These are phyloP conservation scores for Cancer borealis DNA, from an alignment of 2,888 invertebrate genomes.

Conservation along the genomic window DNA sequence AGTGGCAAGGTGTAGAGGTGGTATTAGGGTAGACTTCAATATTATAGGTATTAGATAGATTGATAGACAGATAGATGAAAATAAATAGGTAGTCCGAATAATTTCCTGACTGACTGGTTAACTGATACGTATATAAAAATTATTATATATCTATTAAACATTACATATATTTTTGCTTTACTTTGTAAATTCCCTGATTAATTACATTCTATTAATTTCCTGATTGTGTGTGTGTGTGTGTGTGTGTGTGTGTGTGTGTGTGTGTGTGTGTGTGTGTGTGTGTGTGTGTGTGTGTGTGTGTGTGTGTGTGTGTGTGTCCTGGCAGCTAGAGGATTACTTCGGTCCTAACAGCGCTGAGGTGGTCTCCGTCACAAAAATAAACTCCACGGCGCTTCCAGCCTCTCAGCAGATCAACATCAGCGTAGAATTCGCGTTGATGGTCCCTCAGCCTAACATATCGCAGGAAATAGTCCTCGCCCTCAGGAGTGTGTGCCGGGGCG, in stretches of 20 bases:
- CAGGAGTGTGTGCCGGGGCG: slow-evolving; percentile 13
- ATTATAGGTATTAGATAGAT: neutral
- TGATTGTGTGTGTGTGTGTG: neutral
- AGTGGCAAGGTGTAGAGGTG: neutral
- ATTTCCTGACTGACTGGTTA: too few relatives aligned
- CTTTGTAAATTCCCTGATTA: too few relatives aligned
- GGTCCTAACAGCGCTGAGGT: slow-evolving; percentile 43
- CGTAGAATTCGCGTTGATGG: slow-evolving; percentile 31
- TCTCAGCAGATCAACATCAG: neutral
- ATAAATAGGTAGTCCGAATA: neutral
- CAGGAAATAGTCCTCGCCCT: slow-evolving; percentile 30
- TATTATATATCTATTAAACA: too few relatives aligned
- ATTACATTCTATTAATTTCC: neutral
- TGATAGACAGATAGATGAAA: neutral
- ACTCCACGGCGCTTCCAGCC: neutral
- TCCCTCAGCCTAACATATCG: slow-evolving; percentile 10
- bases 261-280: too few relatives aligned
- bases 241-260: neutral
- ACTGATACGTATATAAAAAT: too few relatives aligned
- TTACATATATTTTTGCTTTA: too few relatives aligned
- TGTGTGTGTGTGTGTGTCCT: neutral
- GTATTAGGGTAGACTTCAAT: neutral
- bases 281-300: neutral
- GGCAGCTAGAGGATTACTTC: slow-evolving; percentile 50
- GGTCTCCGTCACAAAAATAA: neutral